Evolutionary conservation across 2,797 vertebrate species (phyloP), one percentile per base, ranked within the genome.

Genomic region (Lindbergichthys nudifrons): DNA sequence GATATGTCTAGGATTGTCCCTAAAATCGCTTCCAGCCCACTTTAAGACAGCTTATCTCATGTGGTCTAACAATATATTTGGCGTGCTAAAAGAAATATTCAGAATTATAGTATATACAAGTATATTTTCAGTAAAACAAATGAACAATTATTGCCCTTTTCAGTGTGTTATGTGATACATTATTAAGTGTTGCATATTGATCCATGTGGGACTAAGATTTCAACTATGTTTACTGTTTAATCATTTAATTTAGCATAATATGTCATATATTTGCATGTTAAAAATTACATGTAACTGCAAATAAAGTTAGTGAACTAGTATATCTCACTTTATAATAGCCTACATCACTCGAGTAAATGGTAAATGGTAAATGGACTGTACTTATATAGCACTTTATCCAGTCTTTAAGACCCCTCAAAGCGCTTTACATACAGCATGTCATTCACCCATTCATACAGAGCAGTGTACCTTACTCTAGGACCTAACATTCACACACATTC

Each of bases 271-370:
- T 7, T 45, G 10, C 15, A 12, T 46, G 26, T 47, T 14, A 48
- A 43, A 32, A 43, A 46, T 46, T 1, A 36, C 32, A 11, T 9
- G 19, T 15, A 48, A 4, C 8, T n/a, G 10, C 10, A 50, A 19
- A 42, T 21, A 18, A 21, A 57, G 3, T 32, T 10, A 36, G 39
- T 10, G 10, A 9, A 59, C 10, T 32, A 30, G 3, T 32, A 42
- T 41, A 57, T 54, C 15, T 26, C 1, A 5, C 10, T 26, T 47
- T 47, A 14, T 30, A 48, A 26, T 58, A 18, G 32, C 32, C 32
- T 36, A 5, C 30, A 57, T 10, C 19, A 69, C 41, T 45, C 23
- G 13, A 54, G 43, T 56, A 50, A 65, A 53, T 68, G 13, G 43
- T 56, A 50, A 65, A 53, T 68, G 13, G n/a, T n/a, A n/a, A n/a